These are phyloP conservation scores for Falcunculus frontatus DNA, from an alignment of 2,113 vertebrate genomes.

Conservation along the genomic window DNA sequence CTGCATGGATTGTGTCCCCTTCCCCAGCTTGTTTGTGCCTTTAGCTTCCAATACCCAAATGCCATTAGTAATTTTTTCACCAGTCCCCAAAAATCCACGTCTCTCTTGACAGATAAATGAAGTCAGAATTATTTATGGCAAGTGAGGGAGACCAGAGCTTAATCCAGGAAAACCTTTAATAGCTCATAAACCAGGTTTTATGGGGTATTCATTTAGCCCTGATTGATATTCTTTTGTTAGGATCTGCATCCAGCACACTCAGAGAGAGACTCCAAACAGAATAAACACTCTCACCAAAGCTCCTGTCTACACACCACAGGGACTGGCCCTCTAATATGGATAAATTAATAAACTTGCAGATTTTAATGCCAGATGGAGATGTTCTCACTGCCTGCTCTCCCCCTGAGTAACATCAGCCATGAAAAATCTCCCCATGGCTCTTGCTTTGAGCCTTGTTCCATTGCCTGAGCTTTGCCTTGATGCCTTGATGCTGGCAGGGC, in stretches of 20 bases:
- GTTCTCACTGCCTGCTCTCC: background rate
- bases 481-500: background rate
- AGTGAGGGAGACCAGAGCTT: background rate
- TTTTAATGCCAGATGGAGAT: background rate
- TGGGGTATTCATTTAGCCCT: background rate
- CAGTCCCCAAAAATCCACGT: background rate
- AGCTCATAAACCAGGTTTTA: constrained; percentile 23
- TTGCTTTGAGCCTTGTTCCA: background rate
- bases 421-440: background rate
- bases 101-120: background rate
- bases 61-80: background rate
- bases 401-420: background rate
- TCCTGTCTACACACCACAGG: background rate
- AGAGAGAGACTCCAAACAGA: background rate
- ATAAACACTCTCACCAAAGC: background rate
- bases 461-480: background rate
- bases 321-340: background rate
- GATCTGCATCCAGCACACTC: background rate
- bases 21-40: background rate
- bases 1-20: background rate
- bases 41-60: background rate
- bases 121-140: constrained; percentile 1
- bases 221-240: constrained; percentile 32
- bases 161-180: constrained; percentile 12
- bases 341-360: background rate